A percentile compares a stretch with the other conserved stretches of the same genome.
Evolutionary conservation across 1,140 invertebrate species (phyloP).

Genomic region (Leptopilina clavipes): DNA sequence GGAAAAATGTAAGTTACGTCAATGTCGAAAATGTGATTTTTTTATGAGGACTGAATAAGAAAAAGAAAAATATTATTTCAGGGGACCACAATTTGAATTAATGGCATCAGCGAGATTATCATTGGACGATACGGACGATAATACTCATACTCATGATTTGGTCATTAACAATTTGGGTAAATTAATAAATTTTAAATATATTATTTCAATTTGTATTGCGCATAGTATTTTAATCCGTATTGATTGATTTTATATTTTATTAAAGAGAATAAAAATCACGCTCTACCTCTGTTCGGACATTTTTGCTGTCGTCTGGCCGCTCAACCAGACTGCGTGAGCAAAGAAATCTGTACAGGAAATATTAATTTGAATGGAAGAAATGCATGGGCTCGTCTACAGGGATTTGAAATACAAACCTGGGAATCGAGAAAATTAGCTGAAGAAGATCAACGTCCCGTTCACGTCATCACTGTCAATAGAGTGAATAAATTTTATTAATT

Average conservation of each 20-base stretch:
- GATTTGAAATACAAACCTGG: slow-evolving; percentile 67
- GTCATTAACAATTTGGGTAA: slow-evolving; percentile 74
- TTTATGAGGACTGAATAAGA: no score
- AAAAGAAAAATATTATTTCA: slow-evolving; percentile 61
- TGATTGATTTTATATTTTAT: slow-evolving; percentile 35
- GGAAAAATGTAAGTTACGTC: slow-evolving; percentile 71
- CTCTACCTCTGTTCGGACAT: slow-evolving; percentile 83
- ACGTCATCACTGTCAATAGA: slow-evolving; percentile 66
- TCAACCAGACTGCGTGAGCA: slow-evolving; percentile 79
- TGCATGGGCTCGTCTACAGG: slow-evolving; percentile 66
- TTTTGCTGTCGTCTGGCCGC: slow-evolving; percentile 84
- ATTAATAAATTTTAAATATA: slow-evolving; percentile 30
- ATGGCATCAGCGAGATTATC: slow-evolving; percentile 80
- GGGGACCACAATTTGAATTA: slow-evolving; percentile 82
- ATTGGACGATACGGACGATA: slow-evolving; percentile 78
- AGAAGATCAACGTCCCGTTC: slow-evolving; percentile 63
- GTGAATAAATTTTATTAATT: slow-evolving; percentile 51
- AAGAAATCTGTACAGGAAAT: slow-evolving; percentile 76
- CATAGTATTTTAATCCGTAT: no score
- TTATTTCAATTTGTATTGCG: slow-evolving; percentile 24
- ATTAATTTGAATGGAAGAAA: slow-evolving; percentile 73
- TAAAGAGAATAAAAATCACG: slow-evolving; percentile 75
- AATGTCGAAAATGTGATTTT: neutral
- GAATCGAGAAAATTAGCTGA: slow-evolving; percentile 71
- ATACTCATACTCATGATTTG: slow-evolving; percentile 76